Base-by-base conservation (phyloP, 1,140 invertebrate species). In the Drosophila repleta region DNA sequence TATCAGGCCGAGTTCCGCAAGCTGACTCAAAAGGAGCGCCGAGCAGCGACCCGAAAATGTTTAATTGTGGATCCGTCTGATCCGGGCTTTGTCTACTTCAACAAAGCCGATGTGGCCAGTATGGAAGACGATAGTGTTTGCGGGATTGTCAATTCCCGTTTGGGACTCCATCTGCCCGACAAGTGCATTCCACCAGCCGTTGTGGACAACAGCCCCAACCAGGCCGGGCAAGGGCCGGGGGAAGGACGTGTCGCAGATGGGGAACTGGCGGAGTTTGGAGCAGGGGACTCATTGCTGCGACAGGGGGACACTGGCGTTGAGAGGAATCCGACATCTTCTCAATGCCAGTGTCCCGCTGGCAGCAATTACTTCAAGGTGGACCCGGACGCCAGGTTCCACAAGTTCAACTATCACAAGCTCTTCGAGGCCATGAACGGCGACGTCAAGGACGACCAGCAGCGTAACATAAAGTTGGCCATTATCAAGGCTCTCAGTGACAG, bases 401-500 rank as follows among this genome's bases (percentile, higher is more conserved):
- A 46, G n/a, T 87, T 85, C 26, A 71, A 85, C 46, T 85, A 81
- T 52, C 58, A 41, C 0, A 48, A 57, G 15, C 32, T 85, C 0
- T 85, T 85, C 24, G 60, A 48, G 3, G 24, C 56, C 0, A 3
- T 18, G 6, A 35, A 48, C 7, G 15, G 21, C 2, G 62, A 49
- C 6, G n/a, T 17, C 2, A 35, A 62, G 13, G 43, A 68, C 21
- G 58, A 52, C 1, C 52, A 81, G n/a, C 18, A 48, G 18, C 29
- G n/a, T n/a, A 11, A 35, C 43, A 37, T 85, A 0, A 85, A 71
- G 29, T 53, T 18, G n/a, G 62, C 64, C 15, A 76, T 82, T 39
- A 58, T 79, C 0, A 58, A 74, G 24, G 82, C 82, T 4, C 37
- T 88, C n/a, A 70, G 66, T 20, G 66, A 72, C 1, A 74, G 85